Evolutionary conservation across 1,140 invertebrate genomes (phyloP).

Genomic region (Drosophila nasuta): DNA sequence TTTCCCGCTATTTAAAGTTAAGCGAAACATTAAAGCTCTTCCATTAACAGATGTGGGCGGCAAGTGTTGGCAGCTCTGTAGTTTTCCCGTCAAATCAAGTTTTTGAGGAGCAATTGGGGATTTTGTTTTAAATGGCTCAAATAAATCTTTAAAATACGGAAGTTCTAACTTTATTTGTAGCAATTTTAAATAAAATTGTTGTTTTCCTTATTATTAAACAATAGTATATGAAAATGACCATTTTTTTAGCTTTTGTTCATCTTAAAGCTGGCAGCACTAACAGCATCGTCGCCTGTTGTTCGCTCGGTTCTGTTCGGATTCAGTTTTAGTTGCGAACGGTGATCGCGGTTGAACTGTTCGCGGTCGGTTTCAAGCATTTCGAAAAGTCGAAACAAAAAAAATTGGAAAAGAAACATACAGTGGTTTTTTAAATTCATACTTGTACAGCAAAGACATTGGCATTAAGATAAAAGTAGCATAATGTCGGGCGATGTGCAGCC

Average conservation of each 20-base stretch:
- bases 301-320: slow-evolving; percentile 17
- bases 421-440: slow-evolving; percentile 21
- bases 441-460: slow-evolving; percentile 39
- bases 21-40: neutral
- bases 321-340: slow-evolving; percentile 34
- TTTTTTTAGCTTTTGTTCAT: slow-evolving; percentile 5
- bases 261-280: slow-evolving; percentile 5
- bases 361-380: slow-evolving; percentile 15
- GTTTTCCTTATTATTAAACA: too few relatives aligned
- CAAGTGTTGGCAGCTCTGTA: too few relatives aligned
- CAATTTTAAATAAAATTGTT: too few relatives aligned
- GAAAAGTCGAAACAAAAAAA: slow-evolving; percentile 7
- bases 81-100: too few relatives aligned
- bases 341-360: slow-evolving; percentile 34
- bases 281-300: slow-evolving; percentile 8
- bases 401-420: slow-evolving; percentile 32
- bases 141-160: too few relatives aligned
- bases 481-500: slow-evolving; percentile 91
- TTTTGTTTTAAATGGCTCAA: too few relatives aligned
- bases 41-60: neutral
- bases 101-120: too few relatives aligned
- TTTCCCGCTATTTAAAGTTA: neutral
- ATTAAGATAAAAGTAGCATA: slow-evolving; percentile 42
- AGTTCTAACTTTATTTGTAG: too few relatives aligned
- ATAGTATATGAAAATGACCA: too few relatives aligned